A percentile compares a stretch with the other conserved stretches of the same genome.
phyloP scores from a whole-genome alignment of 2,888 invertebrate species.

The Campoplex nolae region DNA sequence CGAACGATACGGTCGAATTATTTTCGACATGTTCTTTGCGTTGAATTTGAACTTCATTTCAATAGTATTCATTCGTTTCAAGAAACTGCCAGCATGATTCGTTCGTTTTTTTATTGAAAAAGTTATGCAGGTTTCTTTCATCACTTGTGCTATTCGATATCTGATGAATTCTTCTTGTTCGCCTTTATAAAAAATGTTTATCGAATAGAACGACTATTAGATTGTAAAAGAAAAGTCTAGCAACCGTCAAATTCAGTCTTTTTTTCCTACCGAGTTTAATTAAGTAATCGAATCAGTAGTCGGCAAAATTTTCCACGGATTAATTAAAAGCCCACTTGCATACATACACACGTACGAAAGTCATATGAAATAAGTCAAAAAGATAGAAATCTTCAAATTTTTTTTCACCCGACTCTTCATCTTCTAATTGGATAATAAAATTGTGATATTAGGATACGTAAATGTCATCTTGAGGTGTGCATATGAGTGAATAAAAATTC shows the following conservation, averaged over 20 bases:
- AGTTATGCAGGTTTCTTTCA: constrained; percentile 35
- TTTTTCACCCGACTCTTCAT: too few species aligned
- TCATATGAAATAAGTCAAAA: background rate
- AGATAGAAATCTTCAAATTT: too few species aligned
- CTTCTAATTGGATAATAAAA: too few species aligned
- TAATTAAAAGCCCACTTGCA: background rate
- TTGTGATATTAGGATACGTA: too few species aligned
- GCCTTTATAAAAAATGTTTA: constrained; percentile 53
- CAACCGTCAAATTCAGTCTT: background rate
- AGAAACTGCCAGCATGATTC: background rate
- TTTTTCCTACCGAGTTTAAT: background rate
- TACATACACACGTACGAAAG: background rate
- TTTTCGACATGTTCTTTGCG: too few species aligned
- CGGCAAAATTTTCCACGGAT: background rate
- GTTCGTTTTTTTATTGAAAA: background rate
- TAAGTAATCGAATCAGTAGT: background rate
- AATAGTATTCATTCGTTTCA: background rate
- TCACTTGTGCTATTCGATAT: constrained; percentile 54
- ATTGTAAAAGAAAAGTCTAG: constrained; percentile 5
- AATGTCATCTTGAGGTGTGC: too few species aligned
- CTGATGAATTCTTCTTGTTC: constrained; percentile 32
- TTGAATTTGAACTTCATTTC: background rate
- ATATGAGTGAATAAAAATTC: too few species aligned
- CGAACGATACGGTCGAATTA: too few species aligned
- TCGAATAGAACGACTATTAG: constrained; percentile 1